Base-by-base conservation (phyloP, 2,113 vertebrate genomes). In the Corythoichthys haematopterus region DNA sequence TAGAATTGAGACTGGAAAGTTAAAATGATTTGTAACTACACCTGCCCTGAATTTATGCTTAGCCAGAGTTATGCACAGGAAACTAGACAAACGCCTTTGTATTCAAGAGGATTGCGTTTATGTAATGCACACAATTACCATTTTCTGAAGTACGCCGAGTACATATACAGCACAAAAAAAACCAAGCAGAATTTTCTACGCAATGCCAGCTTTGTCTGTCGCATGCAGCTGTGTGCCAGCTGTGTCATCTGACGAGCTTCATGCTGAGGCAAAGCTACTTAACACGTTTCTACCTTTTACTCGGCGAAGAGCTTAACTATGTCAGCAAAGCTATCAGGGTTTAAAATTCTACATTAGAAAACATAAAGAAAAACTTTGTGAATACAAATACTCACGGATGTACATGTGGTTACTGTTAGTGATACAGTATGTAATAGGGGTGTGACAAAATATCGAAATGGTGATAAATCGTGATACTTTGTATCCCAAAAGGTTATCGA, bases 171-270 rank as follows among this genome's bases (percentile, higher is more conserved):
- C n/a, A 45, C 1, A 10, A 1, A 33, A 38, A 20, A 43, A 37
- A 4, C 15, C 10, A 13, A 61, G 16, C 59, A 20, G 10, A 40
- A 40, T 59, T 59, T 59, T 6, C 35, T 13, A 1, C 10, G 3
- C 33, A 38, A 16, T 5, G 36, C 36, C 40, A 13, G 38, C 40
- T 28, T 62, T 62, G 43, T 43, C 14, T 40, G 58, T 60, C 38
- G 14, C 58, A 43, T 60, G 58, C 58, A 60, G 38, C 37, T 60
- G 60, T 46, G 60, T 62, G 43, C 60, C 60, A 46, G 40, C n/a
- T 40, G 9, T 33, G 11, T 46, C 11, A n/a, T 46, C 40, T 46
- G 40, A 62, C 38, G 38, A 61, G 16, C 40, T 61, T 45, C 59
- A 38, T 61, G 40, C 10, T 5, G 59, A 5, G 40, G 45, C 37